Evolutionary conservation across 2,888 invertebrate species (phyloP), one percentile per base, ranked within the genome.

Genomic region (Seira ritae): DNA sequence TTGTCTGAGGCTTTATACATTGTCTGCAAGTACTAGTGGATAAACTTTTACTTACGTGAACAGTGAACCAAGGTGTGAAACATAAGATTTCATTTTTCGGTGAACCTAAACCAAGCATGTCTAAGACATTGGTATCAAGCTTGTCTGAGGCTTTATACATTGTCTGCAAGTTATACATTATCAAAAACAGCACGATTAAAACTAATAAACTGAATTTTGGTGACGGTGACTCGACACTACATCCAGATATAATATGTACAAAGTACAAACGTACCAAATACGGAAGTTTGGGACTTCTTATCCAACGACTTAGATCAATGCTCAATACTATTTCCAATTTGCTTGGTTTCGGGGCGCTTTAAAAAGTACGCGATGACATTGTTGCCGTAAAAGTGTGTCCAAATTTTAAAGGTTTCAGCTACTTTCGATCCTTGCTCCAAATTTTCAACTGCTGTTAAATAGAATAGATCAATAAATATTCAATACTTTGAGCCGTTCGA

Each of bases 51-150:
- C 87, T 78, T 83, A 89, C 88, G 72, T 87, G 86, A 60, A 86
- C 83, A 22, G 86, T 72, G 67, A 89, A 85, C 89, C 89, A 89
- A 15, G 89, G 89, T 19, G 89, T 81, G 75, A 89, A 88, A 66
- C 84, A 85, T 80, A 85, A 84, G 19, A 87, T 81, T 71, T 87
- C 86, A 77, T 76, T 83, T 78, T 84, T 80, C 20, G 83, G 83
- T 15, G 84, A 82, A 4, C 86, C 79, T 62, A 88, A 68, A 17
- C 87, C 89, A 62, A 86, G 84, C 6, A 88, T 42, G 73, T 89
- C 88, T 8, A 85, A 69, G 22, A 84, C 65, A 65, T 80, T 74
- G 6, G 83, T 46, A 37, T 89, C 88, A 17, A 85, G 50, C 62
- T 85, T 84, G 19, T 80, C 85, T 2, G 83, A 84, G 46, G 85